phyloP scores from a whole-genome alignment of 2,888 invertebrate genomes.

The Electrophaes corylata region DNA sequence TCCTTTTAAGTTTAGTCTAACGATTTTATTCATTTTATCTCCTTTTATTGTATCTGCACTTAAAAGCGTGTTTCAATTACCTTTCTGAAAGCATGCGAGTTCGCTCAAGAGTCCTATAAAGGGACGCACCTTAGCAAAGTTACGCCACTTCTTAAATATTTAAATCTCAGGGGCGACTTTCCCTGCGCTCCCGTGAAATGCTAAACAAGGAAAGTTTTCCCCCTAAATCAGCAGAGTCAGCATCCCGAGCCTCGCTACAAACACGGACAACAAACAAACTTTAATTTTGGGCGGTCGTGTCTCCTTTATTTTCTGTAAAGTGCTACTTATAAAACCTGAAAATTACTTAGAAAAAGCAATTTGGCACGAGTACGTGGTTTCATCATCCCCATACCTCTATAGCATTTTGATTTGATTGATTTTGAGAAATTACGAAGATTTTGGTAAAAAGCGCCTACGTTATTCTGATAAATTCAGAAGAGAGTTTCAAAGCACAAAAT shows the following conservation, averaged over 20 bases:
- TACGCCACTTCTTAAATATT: constrained; percentile 76
- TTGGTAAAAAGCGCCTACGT: neutral
- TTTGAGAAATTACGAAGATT: neutral
- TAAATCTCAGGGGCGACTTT: constrained; percentile 76
- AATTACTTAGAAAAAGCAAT: constrained; percentile 42
- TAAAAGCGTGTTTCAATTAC: constrained; percentile 56
- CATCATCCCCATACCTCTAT: constrained; percentile 3
- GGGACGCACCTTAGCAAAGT: constrained; percentile 68
- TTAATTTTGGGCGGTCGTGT: constrained; percentile 61
- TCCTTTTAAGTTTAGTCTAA: constrained; percentile 48
- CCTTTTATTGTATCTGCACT: constrained; percentile 38
- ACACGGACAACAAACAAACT: constrained; percentile 74
- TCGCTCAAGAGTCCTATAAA: constrained; percentile 64
- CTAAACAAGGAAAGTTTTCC: constrained; percentile 78
- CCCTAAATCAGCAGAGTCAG: constrained; percentile 73
- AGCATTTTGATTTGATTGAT: neutral
- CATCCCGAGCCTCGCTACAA: constrained; percentile 56
- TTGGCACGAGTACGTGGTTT: constrained; percentile 24
- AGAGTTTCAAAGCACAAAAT: too few species aligned
- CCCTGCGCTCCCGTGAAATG: constrained; percentile 72
- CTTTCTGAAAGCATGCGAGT: constrained; percentile 53
- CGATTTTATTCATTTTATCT: constrained; percentile 32
- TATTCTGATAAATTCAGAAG: too few species aligned
- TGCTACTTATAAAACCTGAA: constrained; percentile 40
- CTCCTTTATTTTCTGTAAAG: constrained; percentile 51